Conservation (phyloP, 1,140 invertebrate genomes). For the Lucilia sericata region DNA sequence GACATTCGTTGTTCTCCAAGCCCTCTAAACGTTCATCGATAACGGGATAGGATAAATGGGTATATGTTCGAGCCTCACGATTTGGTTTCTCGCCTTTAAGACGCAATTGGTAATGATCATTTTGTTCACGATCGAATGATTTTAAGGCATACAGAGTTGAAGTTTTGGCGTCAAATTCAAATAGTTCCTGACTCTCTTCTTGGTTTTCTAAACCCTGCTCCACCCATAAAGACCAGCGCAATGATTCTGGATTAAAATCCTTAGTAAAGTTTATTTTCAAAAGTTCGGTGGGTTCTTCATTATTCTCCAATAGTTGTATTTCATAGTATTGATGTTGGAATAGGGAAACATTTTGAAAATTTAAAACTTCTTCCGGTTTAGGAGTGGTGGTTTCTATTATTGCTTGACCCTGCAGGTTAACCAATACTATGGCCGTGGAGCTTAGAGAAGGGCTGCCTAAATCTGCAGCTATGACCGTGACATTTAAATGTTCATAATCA, state of each 20-base stretch:
- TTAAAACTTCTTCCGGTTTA: conserved; percentile 8
- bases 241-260: conserved; percentile 69
- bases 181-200: conserved; percentile 68
- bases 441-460: conserved; percentile 84
- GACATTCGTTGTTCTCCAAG: conserved; percentile 70
- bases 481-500: conserved; percentile 71
- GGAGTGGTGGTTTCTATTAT: conserved; percentile 70
- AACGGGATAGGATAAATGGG: conserved; percentile 80
- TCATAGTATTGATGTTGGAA: conserved; percentile 83
- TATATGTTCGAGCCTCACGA: conserved; percentile 71
- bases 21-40: conserved; percentile 76
- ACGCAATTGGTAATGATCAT: conserved; percentile 75
- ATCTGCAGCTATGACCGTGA: conserved; percentile 86
- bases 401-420: conserved; percentile 74
- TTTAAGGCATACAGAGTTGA: conserved; percentile 78
- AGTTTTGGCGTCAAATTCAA: conserved; percentile 79
- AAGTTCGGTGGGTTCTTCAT: conserved; percentile 76
- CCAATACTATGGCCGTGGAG: conserved; percentile 79
- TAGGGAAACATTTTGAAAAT: conserved; percentile 65
- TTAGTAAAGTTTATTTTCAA: conserved; percentile 78
- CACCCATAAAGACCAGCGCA: conserved; percentile 61
- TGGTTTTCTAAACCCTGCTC: conserved; percentile 56
- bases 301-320: conserved; percentile 82
- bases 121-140: conserved; percentile 77
- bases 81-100: conserved; percentile 73